Evolutionary conservation across 2,888 invertebrate genomes (phyloP).

Genomic region (Strigamia crassipes): DNA sequence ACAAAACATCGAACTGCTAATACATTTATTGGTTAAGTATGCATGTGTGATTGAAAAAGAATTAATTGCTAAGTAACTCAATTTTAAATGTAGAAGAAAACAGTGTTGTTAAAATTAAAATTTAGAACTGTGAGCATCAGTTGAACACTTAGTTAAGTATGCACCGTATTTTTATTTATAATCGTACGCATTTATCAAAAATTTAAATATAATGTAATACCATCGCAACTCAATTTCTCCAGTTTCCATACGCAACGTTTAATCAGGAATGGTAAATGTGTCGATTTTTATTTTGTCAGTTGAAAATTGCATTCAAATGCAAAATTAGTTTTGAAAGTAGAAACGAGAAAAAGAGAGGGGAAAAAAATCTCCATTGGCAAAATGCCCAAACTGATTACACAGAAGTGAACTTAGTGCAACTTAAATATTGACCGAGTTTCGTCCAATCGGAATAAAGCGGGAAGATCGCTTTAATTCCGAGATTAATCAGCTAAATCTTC

Average conservation of each 20-base stretch:
- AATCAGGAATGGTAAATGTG: not conserved
- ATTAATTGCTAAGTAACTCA: not conserved
- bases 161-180: too few relatives aligned
- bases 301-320: conserved; percentile 26
- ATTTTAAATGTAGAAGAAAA: not conserved
- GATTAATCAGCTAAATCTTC: conserved; percentile 18
- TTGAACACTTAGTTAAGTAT: too few relatives aligned
- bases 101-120: too few relatives aligned
- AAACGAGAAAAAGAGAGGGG: not conserved
- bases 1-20: conserved; percentile 21
- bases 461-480: conserved; percentile 5
- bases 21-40: not conserved
- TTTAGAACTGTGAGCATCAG: too few relatives aligned
- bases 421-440: conserved; percentile 35
- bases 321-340: conserved; percentile 32
- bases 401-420: conserved; percentile 20
- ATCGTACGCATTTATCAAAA: not conserved
- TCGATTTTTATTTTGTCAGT: conserved; percentile 16
- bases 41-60: not conserved
- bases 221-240: not conserved
- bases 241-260: not conserved
- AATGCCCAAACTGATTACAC: conserved; percentile 26
- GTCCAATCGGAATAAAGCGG: conserved; percentile 8
- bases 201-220: not conserved
- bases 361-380: conserved; percentile 20